Evolutionary conservation across 2,888 invertebrate species (phyloP).

Genomic region (Heteropelma amictum): DNA sequence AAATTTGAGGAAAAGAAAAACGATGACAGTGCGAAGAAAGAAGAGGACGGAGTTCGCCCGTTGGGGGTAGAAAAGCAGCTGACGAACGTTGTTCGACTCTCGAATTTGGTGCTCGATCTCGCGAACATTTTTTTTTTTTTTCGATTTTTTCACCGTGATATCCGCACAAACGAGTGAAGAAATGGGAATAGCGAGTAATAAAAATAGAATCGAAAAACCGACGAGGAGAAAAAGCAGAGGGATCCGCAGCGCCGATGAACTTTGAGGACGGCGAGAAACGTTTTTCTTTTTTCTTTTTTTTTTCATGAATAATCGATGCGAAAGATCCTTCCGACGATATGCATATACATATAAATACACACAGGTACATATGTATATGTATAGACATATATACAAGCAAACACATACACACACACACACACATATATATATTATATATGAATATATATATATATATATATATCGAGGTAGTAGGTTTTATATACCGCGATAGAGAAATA

Average conservation of each 20-base stretch:
- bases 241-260: slow-evolving; percentile 38
- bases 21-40: slow-evolving; percentile 17
- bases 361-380: slow-evolving; percentile 44
- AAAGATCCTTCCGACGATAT: slow-evolving; percentile 49
- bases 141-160: slow-evolving; percentile 29
- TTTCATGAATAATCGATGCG: slow-evolving; percentile 19
- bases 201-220: neutral
- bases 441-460: slow-evolving; percentile 41
- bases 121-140: neutral
- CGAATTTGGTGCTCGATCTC: slow-evolving; percentile 33
- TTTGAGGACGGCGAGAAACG: slow-evolving; percentile 26
- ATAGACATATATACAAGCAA: slow-evolving; percentile 30
- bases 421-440: slow-evolving; percentile 27
- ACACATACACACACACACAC: slow-evolving; percentile 41
- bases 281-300: slow-evolving; percentile 34
- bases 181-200: neutral
- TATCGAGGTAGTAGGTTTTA: slow-evolving; percentile 67
- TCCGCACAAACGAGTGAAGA: slow-evolving; percentile 35
- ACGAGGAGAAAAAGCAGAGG: slow-evolving; percentile 17
- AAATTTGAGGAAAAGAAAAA: slow-evolving; percentile 26
- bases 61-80: slow-evolving; percentile 29
- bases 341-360: slow-evolving; percentile 47
- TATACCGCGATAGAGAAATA: slow-evolving; percentile 63
- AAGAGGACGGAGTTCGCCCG: slow-evolving; percentile 45
- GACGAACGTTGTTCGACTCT: slow-evolving; percentile 24